A percentile compares a stretch with the other conserved stretches of the same genome.
These are phyloP conservation scores for Platysteira castanea DNA, from an alignment of 2,113 vertebrate genomes.

Conservation along the genomic window DNA sequence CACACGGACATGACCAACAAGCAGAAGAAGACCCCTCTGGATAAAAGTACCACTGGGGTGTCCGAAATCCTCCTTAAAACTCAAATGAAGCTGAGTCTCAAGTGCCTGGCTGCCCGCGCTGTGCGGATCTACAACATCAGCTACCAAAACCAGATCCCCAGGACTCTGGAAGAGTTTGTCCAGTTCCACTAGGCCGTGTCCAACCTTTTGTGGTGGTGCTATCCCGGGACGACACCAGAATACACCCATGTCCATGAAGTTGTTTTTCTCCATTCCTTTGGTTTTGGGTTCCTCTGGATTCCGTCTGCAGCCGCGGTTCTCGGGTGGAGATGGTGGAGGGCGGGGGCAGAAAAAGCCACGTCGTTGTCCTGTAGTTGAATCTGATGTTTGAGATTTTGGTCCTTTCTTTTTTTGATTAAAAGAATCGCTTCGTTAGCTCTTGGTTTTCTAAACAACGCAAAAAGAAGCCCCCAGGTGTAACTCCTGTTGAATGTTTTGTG, in stretches of 20 bases:
- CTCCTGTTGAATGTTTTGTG: not conserved
- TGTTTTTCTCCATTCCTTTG: not conserved
- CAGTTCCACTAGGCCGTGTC: constrained; percentile 84
- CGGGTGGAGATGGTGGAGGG: not conserved
- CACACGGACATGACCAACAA: constrained; percentile 98
- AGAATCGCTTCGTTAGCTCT: not conserved
- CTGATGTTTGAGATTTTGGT: constrained; percentile 1
- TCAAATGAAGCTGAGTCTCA: constrained; percentile 98
- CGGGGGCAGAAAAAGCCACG: not conserved
- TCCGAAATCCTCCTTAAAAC: constrained; percentile 97
- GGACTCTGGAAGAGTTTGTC: constrained; percentile 95
- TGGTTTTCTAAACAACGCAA: not conserved
- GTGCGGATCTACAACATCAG: constrained; percentile 89
- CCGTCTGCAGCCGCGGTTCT: not conserved
- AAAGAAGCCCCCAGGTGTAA: not conserved
- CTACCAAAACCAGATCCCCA: constrained; percentile 96
- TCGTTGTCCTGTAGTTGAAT: not conserved
- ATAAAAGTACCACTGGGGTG: constrained; percentile 95
- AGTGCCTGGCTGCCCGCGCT: constrained; percentile 97
- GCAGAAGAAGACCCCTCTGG: constrained; percentile 95
- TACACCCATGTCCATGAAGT: not conserved
- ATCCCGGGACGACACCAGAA: constrained; percentile 59
- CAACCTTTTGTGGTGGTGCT: constrained; percentile 63
- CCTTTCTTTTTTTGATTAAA: not conserved
- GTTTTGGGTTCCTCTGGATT: constrained; percentile 1